A percentile compares a stretch with the other conserved stretches of the same genome.
phyloP scores from a whole-genome alignment of 2,888 invertebrate genomes.

The Rhimphoctona megacephalus region DNA sequence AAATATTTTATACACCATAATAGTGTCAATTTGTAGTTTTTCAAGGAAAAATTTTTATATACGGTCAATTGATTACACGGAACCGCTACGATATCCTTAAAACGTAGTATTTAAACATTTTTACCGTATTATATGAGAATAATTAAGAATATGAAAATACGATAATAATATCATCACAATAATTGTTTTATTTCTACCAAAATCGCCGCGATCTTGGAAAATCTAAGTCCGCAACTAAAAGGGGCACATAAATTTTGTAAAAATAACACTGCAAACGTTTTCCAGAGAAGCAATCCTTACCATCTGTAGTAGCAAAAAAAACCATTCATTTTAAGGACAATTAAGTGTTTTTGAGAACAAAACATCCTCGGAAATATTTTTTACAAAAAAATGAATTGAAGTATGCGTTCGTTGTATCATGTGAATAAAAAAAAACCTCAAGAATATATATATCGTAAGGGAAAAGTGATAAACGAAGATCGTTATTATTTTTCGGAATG shows the following conservation, averaged over 20 bases:
- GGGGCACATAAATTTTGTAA: no score
- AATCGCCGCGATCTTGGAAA: no score
- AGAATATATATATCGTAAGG: background rate
- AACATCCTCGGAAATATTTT: background rate
- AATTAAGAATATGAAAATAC: background rate
- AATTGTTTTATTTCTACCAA: no score
- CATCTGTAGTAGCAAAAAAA: background rate
- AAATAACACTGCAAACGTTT: background rate
- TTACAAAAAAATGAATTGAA: background rate
- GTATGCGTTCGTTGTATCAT: background rate
- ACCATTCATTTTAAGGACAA: background rate
- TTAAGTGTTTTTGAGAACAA: background rate
- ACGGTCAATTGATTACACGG: no score
- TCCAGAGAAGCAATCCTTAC: background rate
- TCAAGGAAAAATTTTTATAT: no score
- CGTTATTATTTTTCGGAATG: constrained; percentile 9
- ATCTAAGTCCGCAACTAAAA: no score
- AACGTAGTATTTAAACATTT: background rate
- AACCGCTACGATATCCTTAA: no score
- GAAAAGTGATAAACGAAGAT: background rate
- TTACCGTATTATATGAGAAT: background rate
- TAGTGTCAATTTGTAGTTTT: no score
- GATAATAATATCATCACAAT: no score
- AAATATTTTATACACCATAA: no score
- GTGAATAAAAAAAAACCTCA: background rate